Base-by-base conservation (phyloP, 2,797 vertebrate species). In the Brachyrhaphis roseni region DNA sequence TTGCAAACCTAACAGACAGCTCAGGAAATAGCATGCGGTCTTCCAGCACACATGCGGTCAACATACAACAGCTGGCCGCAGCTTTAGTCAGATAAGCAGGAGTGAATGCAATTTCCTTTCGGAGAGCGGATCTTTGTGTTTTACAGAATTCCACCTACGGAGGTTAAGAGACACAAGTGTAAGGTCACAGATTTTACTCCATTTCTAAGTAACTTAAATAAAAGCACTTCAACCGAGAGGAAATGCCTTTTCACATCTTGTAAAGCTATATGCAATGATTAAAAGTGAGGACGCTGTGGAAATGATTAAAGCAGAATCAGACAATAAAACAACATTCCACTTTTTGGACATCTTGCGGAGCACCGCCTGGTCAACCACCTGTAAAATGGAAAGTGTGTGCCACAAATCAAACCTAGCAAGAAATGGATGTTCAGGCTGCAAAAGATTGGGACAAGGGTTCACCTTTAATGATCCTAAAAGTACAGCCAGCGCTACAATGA, bases 21-120 rank as follows among this genome's bases (percentile, higher is more conserved):
- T 90, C 89, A 92, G 90, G 91, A 94, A 94, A 94, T 92, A 93
- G 89, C 90, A 77, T 80, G 71, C 83, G 76, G 85, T 91, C 80
- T 83, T 83, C 49, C 53, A 53, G 85, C 72, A 72, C 84, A 81
- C 77, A 80, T 55, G 57, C 53, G 85, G 86, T 89, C 89, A 85
- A 66, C 86, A 76, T 83, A 79, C 86, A 92, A 86, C 93, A 93
- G 92, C 92, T 93, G 92, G 88, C 78, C 80, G 81, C 79, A 78
- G 83, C 79, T 88, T 78, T 76, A 87, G 84, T 88, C 77, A 83
- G 59, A 84, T 83, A 88, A 78, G 75, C 78, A 77, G 89, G 87
- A 82, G 80, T 88, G 53, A 87, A 93, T 86, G 89, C 91, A 88
- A 90, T 82, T 72, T 86, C 7, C 82, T 80, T 70, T 86, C 78